Percentiles rank a stretch among this genome's conserved stretches.
Conservation (phyloP, 1,140 invertebrate genomes). For the Tetragnatha versicolor region DNA sequence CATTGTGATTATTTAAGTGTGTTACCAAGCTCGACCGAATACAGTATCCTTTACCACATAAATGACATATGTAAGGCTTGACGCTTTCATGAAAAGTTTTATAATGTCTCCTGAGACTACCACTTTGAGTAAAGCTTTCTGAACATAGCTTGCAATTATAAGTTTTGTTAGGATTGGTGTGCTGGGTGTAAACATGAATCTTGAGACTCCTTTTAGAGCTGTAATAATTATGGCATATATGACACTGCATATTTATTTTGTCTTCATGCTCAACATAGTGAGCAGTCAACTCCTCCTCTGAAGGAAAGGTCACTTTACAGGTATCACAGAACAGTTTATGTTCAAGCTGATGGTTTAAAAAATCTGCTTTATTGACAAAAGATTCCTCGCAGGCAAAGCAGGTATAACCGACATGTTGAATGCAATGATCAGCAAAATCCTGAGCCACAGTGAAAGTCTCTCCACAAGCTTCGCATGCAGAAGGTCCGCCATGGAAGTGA, state of each 20-base stretch:
- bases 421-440: constrained; percentile 7
- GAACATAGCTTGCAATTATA: constrained; percentile 3
- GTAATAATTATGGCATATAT: constrained; percentile 9
- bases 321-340: background rate
- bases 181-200: background rate
- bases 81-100: background rate
- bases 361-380: background rate
- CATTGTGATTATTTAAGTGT: background rate
- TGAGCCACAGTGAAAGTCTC: background rate
- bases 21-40: background rate
- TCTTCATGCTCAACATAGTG: background rate
- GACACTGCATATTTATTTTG: background rate
- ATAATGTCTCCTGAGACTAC: background rate
- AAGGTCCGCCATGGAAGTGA: background rate
- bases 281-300: background rate
- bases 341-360: background rate
- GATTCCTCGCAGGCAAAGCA: background rate
- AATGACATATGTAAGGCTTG: background rate
- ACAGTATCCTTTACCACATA: constrained; percentile 2
- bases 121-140: background rate
- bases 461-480: constrained; percentile 6
- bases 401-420: background rate
- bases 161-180: background rate
- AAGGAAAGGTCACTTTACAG: background rate
- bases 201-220: background rate